Evolutionary conservation across 2,113 vertebrate genomes (phyloP).

Genomic region (Hiodon alosoides): DNA sequence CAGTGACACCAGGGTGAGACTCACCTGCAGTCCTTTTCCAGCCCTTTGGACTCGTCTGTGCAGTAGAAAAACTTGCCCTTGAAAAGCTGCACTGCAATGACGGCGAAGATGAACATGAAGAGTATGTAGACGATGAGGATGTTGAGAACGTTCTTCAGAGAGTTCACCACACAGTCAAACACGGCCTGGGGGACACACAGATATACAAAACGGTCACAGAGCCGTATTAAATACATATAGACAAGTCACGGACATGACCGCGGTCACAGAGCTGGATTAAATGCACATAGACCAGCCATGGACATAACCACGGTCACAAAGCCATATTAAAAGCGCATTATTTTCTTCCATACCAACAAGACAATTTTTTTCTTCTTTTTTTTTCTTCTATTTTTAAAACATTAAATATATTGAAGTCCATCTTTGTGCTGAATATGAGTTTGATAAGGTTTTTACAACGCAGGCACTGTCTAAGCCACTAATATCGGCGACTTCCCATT

Average conservation of each 20-base stretch:
- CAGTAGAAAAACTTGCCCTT: conserved; percentile 98
- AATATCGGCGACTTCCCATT: too few species aligned
- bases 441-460: too few species aligned
- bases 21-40: conserved; percentile 94
- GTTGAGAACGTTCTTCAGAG: conserved; percentile 94
- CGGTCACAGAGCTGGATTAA: background rate
- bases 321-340: too few species aligned
- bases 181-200: conserved; percentile 70
- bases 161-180: conserved; percentile 97
- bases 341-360: too few species aligned
- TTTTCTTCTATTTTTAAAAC: too few species aligned
- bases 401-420: too few species aligned
- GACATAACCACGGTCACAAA: too few species aligned
- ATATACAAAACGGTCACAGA: background rate
- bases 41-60: conserved; percentile 89
- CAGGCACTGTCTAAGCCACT: too few species aligned
- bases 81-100: conserved; percentile 96
- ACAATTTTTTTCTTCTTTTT: too few species aligned
- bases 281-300: too few species aligned
- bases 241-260: background rate
- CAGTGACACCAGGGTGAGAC: background rate
- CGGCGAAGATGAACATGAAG: conserved; percentile 99
- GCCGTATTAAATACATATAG: background rate
- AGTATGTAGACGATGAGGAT: conserved; percentile 97
- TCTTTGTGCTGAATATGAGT: too few species aligned